Evolutionary conservation across 2,797 vertebrate species (phyloP).

Genomic region (Sebastes paucispinis): DNA sequence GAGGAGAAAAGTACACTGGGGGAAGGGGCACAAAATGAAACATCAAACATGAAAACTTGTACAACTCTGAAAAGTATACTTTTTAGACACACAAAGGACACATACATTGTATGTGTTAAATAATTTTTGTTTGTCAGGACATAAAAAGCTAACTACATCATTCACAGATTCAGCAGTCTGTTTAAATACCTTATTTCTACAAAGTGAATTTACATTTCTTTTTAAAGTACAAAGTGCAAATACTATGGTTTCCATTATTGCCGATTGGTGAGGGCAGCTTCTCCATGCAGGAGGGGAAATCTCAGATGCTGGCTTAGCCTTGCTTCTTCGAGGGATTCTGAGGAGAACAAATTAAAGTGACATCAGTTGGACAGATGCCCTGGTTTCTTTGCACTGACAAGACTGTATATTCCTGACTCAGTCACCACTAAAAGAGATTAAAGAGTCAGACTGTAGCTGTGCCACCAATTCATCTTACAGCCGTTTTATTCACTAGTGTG

Average conservation of each 20-base stretch:
- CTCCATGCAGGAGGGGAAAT: conserved; percentile 70
- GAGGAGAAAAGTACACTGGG: conserved; percentile 59
- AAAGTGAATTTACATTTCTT: conserved; percentile 96
- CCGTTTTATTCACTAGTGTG: not conserved
- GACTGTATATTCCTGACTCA: not conserved
- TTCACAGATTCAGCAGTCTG: conserved; percentile 95
- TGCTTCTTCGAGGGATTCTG: conserved; percentile 92
- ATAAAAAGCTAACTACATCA: conserved; percentile 86
- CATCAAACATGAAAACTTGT: conserved; percentile 84
- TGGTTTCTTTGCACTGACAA: not conserved
- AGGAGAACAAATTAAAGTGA: conserved; percentile 42
- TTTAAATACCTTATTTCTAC: conserved; percentile 97
- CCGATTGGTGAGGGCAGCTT: conserved; percentile 86
- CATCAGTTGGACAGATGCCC: conserved; percentile 4
- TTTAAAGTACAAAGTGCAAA: conserved; percentile 99
- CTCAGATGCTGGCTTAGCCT: conserved; percentile 82
- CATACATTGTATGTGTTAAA: conserved; percentile 96
- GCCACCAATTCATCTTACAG: not conserved
- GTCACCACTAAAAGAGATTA: not conserved
- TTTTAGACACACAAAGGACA: conserved; percentile 87
- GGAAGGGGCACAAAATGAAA: conserved; percentile 58
- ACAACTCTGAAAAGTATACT: conserved; percentile 84
- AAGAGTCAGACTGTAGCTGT: not conserved
- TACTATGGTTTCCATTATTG: conserved; percentile 91
- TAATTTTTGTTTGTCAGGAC: conserved; percentile 82